These are phyloP conservation scores for Homarus americanus DNA, from an alignment of 1,140 invertebrate species.

Conservation along the genomic window DNA sequence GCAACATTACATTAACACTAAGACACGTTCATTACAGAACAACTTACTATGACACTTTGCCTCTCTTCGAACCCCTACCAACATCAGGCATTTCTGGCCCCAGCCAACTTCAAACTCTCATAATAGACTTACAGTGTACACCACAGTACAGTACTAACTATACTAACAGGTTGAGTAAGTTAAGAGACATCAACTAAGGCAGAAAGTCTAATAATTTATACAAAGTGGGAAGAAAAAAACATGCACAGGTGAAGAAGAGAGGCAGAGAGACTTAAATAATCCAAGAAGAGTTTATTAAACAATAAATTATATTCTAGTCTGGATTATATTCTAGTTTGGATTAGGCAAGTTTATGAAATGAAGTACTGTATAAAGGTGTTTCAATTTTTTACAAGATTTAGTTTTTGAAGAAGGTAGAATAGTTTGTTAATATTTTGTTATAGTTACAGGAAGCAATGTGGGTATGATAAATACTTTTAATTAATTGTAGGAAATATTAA, in stretches of 20 bases:
- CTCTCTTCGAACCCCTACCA: conserved; percentile 44
- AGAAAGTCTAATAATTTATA: neutral
- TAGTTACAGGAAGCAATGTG: neutral
- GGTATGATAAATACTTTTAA: neutral
- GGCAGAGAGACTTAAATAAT: neutral
- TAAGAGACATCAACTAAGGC: neutral
- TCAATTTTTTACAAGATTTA: no score
- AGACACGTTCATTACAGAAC: conserved; percentile 5
- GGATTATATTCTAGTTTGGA: no score
- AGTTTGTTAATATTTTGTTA: no score
- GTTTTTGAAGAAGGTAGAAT: no score
- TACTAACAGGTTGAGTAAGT: neutral
- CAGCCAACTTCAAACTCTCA: neutral
- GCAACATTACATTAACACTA: neutral
- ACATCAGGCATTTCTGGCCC: neutral
- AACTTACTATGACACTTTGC: conserved; percentile 65
- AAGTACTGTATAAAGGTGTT: no score
- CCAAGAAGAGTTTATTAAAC: neutral
- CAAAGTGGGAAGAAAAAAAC: neutral
- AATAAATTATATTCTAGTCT: no score
- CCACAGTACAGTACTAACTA: neutral
- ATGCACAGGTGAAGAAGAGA: neutral
- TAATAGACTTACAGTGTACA: neutral
- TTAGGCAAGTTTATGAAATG: no score
- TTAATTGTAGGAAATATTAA: neutral